Evolutionary conservation across 2,797 vertebrate species (phyloP).

Genomic region (Eremophila alpestris): DNA sequence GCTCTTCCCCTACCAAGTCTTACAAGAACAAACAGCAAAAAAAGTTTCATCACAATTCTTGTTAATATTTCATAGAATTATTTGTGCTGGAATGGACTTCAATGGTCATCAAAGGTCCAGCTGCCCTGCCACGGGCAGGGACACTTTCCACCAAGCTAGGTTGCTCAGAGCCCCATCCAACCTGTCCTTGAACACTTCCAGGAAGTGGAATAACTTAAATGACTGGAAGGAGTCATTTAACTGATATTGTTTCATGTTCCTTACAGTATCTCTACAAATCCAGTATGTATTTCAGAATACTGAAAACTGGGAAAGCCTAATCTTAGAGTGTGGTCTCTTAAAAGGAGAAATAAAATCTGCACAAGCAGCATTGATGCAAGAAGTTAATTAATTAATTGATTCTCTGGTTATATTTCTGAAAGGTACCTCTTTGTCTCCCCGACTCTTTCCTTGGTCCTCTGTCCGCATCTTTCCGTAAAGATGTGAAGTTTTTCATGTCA

Average conservation of each 20-base stretch:
- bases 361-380: not conserved
- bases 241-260: not conserved
- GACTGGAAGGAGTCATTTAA: not conserved
- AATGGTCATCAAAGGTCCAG: not conserved
- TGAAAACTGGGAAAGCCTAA: not conserved
- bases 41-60: not conserved
- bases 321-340: not conserved
- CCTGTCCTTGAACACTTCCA: not conserved
- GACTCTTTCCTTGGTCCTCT: slow-evolving; percentile 78
- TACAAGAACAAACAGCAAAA: not conserved
- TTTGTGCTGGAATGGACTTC: not conserved
- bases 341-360: not conserved
- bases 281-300: not conserved
- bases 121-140: not conserved
- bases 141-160: not conserved
- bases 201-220: no score
- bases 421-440: slow-evolving; percentile 74
- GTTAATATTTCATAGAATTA: not conserved
- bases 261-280: not conserved
- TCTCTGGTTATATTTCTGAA: not conserved
- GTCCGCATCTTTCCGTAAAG: slow-evolving; percentile 82
- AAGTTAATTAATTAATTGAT: not conserved
- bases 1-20: slow-evolving; percentile 68
- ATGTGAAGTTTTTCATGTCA: slow-evolving; percentile 79
- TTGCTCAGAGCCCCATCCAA: not conserved